Evolutionary conservation across 2,113 vertebrate genomes (phyloP), one percentile per base, ranked within the genome.

Genomic region (Engraulis encrasicolus): DNA sequence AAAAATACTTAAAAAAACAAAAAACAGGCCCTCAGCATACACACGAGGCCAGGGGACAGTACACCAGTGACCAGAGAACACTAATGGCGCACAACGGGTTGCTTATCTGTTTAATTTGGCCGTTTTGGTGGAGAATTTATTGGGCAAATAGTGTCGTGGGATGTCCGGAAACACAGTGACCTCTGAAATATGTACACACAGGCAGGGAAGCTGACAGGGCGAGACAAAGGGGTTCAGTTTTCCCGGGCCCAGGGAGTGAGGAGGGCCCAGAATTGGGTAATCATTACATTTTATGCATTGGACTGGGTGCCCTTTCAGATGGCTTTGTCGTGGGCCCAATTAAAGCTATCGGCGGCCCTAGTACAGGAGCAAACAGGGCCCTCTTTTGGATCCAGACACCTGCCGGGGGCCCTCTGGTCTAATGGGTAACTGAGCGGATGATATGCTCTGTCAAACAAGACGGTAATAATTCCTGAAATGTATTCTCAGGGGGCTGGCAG

Each of bases 361-460:
- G n/a, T n/a, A n/a, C n/a, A n/a, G 9, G 27, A 34, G 66, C 66
- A 74, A 74, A 74, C 27, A 34, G 23, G 66, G 4, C 1, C n/a
- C 27, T 34, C 27, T 74, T 74, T 14, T 12, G 66, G 9, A 27
- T 45, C 4, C 9, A 17, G 66, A 27, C 66, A 74, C 61, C 6
- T 71, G 61, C 61, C 27, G 61, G 31, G 61, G 31, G 61, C 61
- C 61, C 61, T 31, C 66, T 74, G 66, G 31, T 31, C 66, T 74
- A 74, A 74, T 74, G 14, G 27, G 12, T 74, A 34, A 74, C 66
- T n/a, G n/a, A n/a, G n/a, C 15, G 66, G 66, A 36, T 74, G 66
- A 74, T 34, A 31, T 31, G 66, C 66, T 74, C 66, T 74, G 66
- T 74, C 66, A 74, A 74, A 80, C 45, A 50, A 80, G 79, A 23